Evolutionary conservation across 2,113 vertebrate genomes (phyloP).

Genomic region (Apus apus): DNA sequence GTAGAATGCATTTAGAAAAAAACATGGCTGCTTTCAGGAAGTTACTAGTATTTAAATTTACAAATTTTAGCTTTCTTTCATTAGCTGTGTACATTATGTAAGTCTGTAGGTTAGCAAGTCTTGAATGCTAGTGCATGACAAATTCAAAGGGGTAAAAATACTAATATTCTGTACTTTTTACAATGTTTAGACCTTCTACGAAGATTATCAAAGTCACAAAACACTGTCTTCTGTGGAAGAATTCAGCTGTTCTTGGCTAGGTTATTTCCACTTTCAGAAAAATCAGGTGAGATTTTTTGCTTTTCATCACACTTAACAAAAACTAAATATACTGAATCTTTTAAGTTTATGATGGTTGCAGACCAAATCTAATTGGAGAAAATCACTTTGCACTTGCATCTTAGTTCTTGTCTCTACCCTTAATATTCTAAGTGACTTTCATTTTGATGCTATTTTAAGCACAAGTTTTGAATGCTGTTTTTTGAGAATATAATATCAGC

Average conservation of each 20-base stretch:
- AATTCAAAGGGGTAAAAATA: neutral
- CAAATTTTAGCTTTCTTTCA: neutral
- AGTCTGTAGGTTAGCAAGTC: neutral
- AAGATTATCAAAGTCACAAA: slow-evolving; percentile 97
- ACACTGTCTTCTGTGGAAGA: slow-evolving; percentile 97
- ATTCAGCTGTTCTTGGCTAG: slow-evolving; percentile 97
- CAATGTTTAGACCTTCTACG: slow-evolving; percentile 87
- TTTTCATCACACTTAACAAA: neutral
- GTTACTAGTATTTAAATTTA: neutral
- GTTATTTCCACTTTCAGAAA: slow-evolving; percentile 96
- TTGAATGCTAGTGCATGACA: neutral
- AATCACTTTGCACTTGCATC: neutral
- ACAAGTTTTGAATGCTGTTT: neutral
- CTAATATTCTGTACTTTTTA: neutral
- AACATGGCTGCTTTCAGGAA: neutral
- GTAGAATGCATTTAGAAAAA: neutral
- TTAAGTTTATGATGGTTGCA: neutral
- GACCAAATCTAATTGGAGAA: neutral
- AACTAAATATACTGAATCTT: neutral
- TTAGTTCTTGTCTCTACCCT: neutral
- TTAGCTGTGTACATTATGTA: neutral
- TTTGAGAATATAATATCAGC: neutral
- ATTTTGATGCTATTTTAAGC: neutral
- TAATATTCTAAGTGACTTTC: neutral
- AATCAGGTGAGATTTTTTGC: slow-evolving; percentile 86